Evolutionary conservation across 2,113 vertebrate genomes (phyloP).

Genomic region (Scytalopus superciliaris): DNA sequence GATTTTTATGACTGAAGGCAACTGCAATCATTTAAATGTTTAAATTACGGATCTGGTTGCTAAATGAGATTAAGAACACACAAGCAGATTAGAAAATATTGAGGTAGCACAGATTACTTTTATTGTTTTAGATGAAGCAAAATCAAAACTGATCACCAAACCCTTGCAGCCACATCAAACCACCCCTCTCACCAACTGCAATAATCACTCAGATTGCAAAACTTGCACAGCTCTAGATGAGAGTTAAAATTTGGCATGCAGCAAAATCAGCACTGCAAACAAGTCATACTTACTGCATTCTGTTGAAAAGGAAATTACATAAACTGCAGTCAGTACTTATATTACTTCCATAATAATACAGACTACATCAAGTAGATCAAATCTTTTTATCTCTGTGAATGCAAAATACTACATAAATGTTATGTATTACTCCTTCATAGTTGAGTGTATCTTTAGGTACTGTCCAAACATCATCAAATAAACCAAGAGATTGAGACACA

Average conservation of each 20-base stretch:
- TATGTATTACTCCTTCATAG: not conserved
- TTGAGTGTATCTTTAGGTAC: not conserved
- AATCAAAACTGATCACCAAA: slow-evolving; percentile 4
- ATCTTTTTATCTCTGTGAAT: not conserved
- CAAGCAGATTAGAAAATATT: slow-evolving; percentile 58
- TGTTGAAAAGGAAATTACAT: slow-evolving; percentile 82
- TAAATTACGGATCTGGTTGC: slow-evolving; percentile 5
- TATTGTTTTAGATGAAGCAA: slow-evolving; percentile 23
- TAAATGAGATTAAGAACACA: slow-evolving; percentile 34
- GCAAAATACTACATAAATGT: not conserved
- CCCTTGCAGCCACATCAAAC: slow-evolving; percentile 5
- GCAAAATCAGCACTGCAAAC: slow-evolving; percentile 79
- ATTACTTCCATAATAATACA: not conserved
- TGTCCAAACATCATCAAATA: not conserved
- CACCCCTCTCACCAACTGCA: slow-evolving; percentile 37
- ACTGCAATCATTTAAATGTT: not conserved
- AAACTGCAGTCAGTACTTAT: slow-evolving; percentile 67
- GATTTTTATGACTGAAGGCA: not conserved
- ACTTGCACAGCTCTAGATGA: slow-evolving; percentile 38
- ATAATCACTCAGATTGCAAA: slow-evolving; percentile 29
- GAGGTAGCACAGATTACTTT: slow-evolving; percentile 44
- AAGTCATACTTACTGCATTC: slow-evolving; percentile 90
- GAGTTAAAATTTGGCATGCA: slow-evolving; percentile 80
- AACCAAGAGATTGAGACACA: not conserved
- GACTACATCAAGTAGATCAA: not conserved